Conservation (phyloP, 2,113 vertebrate genomes). For the Paradisaea rubra region DNA sequence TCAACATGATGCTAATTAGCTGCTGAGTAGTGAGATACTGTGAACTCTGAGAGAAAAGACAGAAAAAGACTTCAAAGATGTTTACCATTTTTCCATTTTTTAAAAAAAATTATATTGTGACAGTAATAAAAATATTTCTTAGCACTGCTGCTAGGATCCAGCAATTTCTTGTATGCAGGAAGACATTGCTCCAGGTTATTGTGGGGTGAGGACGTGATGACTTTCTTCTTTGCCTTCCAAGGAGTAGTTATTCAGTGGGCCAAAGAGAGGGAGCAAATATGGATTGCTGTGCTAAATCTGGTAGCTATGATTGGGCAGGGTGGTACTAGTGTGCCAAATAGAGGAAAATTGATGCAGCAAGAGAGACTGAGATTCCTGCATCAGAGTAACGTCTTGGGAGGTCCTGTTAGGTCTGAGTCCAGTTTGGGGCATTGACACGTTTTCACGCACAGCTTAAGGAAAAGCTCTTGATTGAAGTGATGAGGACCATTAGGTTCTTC, state of each 20-base stretch:
- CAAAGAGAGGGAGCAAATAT: not conserved
- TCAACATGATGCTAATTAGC: not conserved
- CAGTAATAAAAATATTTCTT: not conserved
- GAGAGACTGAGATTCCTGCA: not conserved
- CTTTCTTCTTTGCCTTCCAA: not conserved
- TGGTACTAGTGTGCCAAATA: not conserved
- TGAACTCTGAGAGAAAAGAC: not conserved
- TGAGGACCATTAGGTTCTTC: not conserved
- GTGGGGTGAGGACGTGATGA: not conserved
- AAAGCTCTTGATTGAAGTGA: not conserved
- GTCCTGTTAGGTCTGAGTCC: not conserved
- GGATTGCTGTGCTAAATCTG: not conserved
- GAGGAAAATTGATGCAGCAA: not conserved
- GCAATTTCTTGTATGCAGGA: not conserved
- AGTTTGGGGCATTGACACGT: not conserved
- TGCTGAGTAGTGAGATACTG: not conserved
- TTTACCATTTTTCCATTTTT: not conserved
- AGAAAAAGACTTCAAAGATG: constrained; percentile 14
- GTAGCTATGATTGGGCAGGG: not conserved
- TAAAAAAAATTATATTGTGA: not conserved
- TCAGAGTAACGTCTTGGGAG: not conserved
- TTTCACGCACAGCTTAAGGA: not conserved
- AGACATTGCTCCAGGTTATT: not conserved
- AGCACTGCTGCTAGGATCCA: not conserved
- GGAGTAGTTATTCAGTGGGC: not conserved